A percentile compares a stretch with the other conserved stretches of the same genome.
Conservation (phyloP, 2,888 invertebrate genomes). For the Micoletzkya japonica region DNA sequence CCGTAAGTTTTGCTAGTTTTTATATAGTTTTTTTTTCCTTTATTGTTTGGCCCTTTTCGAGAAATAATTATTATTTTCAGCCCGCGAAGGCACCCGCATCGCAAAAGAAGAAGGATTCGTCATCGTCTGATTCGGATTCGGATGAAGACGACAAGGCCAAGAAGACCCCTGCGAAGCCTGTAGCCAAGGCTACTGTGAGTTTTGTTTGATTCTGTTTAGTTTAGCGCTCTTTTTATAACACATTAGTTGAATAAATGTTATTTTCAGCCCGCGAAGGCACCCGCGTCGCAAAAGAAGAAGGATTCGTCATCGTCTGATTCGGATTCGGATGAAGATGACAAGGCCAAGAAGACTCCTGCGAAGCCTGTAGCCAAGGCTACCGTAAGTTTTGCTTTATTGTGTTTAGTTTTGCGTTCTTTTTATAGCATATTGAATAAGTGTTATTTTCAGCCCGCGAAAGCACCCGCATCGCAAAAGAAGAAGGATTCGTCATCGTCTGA, state of each 20-base stretch:
- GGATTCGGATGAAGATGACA: slow-evolving; percentile 35
- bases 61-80: too few species aligned
- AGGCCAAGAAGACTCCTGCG: slow-evolving; percentile 34
- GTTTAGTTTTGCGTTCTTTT: neutral
- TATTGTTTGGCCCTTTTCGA: too few species aligned
- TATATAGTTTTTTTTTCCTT: too few species aligned
- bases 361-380: neutral
- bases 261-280: slow-evolving; percentile 20
- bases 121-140: slow-evolving; percentile 31
- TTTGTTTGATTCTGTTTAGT: neutral
- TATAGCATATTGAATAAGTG: too few species aligned
- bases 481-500: slow-evolving; percentile 32
- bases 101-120: slow-evolving; percentile 38
- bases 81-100: too few species aligned
- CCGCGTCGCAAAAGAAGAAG: slow-evolving; percentile 37
- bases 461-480: slow-evolving; percentile 31
- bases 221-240: neutral
- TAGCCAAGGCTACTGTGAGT: neutral
- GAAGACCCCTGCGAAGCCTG: slow-evolving; percentile 30
- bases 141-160: slow-evolving; percentile 39
- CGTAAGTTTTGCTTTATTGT: neutral
- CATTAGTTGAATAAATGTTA: neutral
- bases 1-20: slow-evolving; percentile 30
- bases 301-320: slow-evolving; percentile 36
- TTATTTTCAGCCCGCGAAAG: too few species aligned